phyloP scores from a whole-genome alignment of 35 echinoderm and acorn worm species.

The Stichopus chloronotus region DNA sequence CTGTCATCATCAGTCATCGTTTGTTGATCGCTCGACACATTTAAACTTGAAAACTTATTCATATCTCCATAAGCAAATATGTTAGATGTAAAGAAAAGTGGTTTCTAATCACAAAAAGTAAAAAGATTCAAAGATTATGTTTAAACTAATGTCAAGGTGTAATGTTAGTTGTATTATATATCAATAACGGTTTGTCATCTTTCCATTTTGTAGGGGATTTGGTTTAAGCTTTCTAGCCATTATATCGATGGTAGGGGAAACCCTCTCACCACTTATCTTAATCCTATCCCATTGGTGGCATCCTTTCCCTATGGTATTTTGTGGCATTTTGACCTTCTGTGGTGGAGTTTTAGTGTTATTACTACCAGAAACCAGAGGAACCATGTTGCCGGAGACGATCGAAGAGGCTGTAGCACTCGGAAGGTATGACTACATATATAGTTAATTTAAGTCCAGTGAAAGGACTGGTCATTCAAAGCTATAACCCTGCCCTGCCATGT shows the following conservation, averaged over 20 bases:
- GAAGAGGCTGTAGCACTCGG: slow-evolving; percentile 43
- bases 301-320: slow-evolving; percentile 40
- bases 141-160: no score
- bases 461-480: background rate
- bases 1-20: no score
- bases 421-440: slow-evolving; percentile 19
- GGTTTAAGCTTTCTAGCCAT: slow-evolving; percentile 24
- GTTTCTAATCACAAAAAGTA: no score
- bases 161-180: no score
- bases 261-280: slow-evolving; percentile 5
- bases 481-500: background rate
- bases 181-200: no score
- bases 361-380: slow-evolving; percentile 48
- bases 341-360: background rate
- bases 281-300: slow-evolving; percentile 36
- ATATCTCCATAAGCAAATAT: no score
- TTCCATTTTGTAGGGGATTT: slow-evolving; percentile 5
- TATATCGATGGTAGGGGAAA: slow-evolving; percentile 29
- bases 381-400: slow-evolving; percentile 40
- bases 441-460: background rate
- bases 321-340: background rate
- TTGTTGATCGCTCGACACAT: no score
- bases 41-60: no score
- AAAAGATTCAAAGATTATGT: no score
- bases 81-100: no score